These are phyloP conservation scores for Conopomorpha cramerella DNA, from an alignment of 1,140 invertebrate species.

Conservation along the genomic window DNA sequence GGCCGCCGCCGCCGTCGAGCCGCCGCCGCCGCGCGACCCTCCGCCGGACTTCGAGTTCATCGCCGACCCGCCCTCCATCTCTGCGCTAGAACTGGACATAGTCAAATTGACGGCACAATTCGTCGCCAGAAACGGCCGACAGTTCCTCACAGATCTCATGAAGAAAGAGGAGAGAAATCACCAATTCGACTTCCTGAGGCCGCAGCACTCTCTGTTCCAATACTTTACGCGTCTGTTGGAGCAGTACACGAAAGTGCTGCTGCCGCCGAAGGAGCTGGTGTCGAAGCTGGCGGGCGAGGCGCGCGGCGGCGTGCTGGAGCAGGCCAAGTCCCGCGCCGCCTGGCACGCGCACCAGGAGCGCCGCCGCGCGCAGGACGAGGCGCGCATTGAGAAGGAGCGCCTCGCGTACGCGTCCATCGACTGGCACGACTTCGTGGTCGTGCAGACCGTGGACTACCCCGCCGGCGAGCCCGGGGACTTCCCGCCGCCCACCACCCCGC, in stretches of 20 bases:
- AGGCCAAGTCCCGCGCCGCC: conserved; percentile 93
- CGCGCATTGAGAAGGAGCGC: conserved; percentile 92
- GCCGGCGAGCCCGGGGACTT: conserved; percentile 94
- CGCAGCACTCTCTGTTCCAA: conserved; percentile 97
- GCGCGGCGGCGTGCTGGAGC: conserved; percentile 79
- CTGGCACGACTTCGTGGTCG: conserved; percentile 99
- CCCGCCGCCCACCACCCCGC: conserved; percentile 94
- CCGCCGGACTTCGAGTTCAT: conserved; percentile 97
- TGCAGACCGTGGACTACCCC: conserved; percentile 99
- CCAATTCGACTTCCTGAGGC: conserved; percentile 98
- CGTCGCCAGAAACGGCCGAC: conserved; percentile 96
- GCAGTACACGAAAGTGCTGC: conserved; percentile 96
- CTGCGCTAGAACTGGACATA: conserved; percentile 97
- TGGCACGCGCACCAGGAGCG: conserved; percentile 95
- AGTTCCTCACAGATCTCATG: conserved; percentile 98
- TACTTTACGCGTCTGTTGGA: conserved; percentile 98
- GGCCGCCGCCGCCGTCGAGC: conserved; percentile 77
- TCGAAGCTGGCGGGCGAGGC: conserved; percentile 81
- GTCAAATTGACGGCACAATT: conserved; percentile 98
- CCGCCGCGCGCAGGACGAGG: conserved; percentile 90
- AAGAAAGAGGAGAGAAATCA: conserved; percentile 97
- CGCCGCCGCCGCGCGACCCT: conserved; percentile 93
- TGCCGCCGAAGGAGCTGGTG: conserved; percentile 91
- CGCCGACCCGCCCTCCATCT: conserved; percentile 97
- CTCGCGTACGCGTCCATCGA: conserved; percentile 98